phyloP scores from a whole-genome alignment of 53 echinoderm and acorn worm genomes.

The Holothuria leucospilota region DNA sequence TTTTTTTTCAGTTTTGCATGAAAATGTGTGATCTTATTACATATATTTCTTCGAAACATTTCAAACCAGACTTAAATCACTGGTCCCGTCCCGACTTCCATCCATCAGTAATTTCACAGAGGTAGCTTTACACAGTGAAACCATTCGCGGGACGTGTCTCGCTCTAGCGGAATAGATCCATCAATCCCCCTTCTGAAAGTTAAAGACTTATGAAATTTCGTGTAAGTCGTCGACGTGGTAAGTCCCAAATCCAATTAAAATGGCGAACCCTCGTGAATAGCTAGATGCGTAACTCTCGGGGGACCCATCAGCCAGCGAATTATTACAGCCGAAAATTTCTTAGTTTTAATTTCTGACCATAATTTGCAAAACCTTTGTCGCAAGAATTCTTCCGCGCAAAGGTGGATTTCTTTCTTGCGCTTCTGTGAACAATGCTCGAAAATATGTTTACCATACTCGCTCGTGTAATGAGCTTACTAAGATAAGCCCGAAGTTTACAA shows the following conservation, averaged over 20 bases:
- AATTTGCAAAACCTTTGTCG: constrained; percentile 18
- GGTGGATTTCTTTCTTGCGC: too few species aligned
- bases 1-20: too few species aligned
- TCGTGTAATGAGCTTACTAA: too few species aligned
- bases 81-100: neutral
- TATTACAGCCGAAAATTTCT: constrained; percentile 17
- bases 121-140: neutral
- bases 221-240: constrained; percentile 21
- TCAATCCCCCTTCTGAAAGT: constrained; percentile 17
- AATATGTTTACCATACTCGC: too few species aligned
- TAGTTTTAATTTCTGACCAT: constrained; percentile 22
- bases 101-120: neutral
- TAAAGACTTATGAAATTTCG: constrained; percentile 14
- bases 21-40: too few species aligned
- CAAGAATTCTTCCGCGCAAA: neutral
- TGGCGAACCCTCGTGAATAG: constrained; percentile 33
- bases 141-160: constrained; percentile 28
- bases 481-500: too few species aligned
- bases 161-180: constrained; percentile 26
- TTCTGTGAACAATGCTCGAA: too few species aligned
- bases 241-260: constrained; percentile 48
- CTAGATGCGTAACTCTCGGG: constrained; percentile 30
- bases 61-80: constrained; percentile 20
- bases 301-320: constrained; percentile 36
- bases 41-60: too few species aligned